Conservation (phyloP, 1,140 invertebrate species). For the Saccostrea echinata region DNA sequence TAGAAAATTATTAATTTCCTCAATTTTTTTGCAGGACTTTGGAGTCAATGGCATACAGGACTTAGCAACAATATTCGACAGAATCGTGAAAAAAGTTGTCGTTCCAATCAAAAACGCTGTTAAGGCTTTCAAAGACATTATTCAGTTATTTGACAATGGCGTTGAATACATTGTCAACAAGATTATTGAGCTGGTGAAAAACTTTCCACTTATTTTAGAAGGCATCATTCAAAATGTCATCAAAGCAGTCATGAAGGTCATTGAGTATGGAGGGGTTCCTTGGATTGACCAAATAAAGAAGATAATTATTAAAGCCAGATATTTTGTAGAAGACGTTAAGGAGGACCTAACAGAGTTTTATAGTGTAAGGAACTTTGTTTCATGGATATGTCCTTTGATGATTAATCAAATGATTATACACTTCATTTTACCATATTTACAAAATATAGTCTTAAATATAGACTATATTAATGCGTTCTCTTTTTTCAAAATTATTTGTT, state of each 20-base stretch:
- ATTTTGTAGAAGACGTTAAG: constrained; percentile 55
- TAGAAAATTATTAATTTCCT: neutral
- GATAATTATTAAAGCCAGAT: constrained; percentile 48
- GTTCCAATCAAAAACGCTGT: constrained; percentile 26
- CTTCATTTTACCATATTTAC: too few species aligned
- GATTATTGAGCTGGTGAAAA: neutral
- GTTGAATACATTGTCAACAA: neutral
- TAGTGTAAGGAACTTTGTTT: constrained; percentile 15
- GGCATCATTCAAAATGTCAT: constrained; percentile 28
- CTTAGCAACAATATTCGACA: constrained; percentile 51
- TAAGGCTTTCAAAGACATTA: constrained; percentile 41
- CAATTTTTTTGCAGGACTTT: constrained; percentile 52
- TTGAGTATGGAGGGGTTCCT: constrained; percentile 49
- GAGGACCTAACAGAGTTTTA: constrained; percentile 50
- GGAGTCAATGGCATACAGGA: constrained; percentile 52
- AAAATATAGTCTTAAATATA: too few species aligned
- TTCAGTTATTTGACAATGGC: constrained; percentile 45
- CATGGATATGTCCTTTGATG: too few species aligned
- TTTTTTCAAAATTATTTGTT: too few species aligned
- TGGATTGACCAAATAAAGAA: constrained; percentile 53
- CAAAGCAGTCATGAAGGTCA: constrained; percentile 10
- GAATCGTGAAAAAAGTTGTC: constrained; percentile 17
- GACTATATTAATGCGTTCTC: too few species aligned
- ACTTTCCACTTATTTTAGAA: constrained; percentile 48
- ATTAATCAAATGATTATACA: too few species aligned